These are phyloP conservation scores for Todiramphus saurophagus DNA, from an alignment of 2,113 vertebrate genomes.

Conservation along the genomic window DNA sequence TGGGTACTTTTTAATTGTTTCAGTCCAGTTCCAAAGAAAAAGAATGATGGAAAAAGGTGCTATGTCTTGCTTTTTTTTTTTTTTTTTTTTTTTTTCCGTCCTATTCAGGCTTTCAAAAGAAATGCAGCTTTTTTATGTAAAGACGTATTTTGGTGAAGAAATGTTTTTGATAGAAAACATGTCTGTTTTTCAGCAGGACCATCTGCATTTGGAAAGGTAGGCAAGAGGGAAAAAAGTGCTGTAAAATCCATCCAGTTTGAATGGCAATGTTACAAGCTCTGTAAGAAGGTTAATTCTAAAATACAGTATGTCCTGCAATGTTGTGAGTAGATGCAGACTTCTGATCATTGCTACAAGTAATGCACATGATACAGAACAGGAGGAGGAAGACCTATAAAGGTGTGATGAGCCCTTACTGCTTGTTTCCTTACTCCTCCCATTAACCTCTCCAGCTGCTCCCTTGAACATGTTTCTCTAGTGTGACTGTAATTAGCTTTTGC, in stretches of 20 bases:
- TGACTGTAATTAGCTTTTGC: neutral
- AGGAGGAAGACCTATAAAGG: neutral
- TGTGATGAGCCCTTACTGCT: neutral
- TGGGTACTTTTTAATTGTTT: neutral
- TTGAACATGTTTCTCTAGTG: accelerated
- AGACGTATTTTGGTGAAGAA: neutral
- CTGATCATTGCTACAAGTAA: neutral
- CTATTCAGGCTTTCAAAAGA: neutral
- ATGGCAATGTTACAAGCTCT: neutral
- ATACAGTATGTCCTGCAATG: neutral
- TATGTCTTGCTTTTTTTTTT: neutral
- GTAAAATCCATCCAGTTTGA: neutral
- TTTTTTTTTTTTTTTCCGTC: neutral
- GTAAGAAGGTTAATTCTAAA: neutral
- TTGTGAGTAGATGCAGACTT: neutral
- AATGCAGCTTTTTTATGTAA: neutral
- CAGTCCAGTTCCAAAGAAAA: neutral
- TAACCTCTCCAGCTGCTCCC: neutral
- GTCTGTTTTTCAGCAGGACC: neutral
- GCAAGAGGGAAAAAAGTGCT: neutral
- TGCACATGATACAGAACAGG: neutral
- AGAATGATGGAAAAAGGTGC: neutral
- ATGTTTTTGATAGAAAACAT: neutral
- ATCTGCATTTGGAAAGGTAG: neutral
- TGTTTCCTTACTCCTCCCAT: neutral